Evolutionary conservation across 1,140 invertebrate genomes (phyloP).

Genomic region (Paracyclopina nana): DNA sequence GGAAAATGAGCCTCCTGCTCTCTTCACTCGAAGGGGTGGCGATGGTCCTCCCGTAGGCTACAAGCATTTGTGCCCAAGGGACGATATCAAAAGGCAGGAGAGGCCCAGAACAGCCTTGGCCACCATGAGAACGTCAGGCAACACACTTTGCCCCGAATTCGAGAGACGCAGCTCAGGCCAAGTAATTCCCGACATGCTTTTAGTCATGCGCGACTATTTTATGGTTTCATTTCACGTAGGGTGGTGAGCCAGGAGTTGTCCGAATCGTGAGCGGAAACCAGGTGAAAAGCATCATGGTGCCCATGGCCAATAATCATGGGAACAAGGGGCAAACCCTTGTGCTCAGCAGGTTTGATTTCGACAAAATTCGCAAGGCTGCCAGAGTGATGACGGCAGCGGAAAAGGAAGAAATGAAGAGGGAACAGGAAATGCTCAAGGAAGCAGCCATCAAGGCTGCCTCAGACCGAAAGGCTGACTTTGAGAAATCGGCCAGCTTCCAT

Average conservation of each 20-base stretch:
- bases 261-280: not conserved
- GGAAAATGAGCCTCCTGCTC: not conserved
- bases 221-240: no score
- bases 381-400: not conserved
- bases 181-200: no score
- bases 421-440: not conserved
- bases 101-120: conserved; percentile 1
- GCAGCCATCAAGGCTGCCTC: not conserved
- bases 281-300: not conserved
- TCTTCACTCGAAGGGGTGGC: no score
- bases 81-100: not conserved
- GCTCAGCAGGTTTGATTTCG: not conserved
- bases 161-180: no score
- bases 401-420: not conserved
- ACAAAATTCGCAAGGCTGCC: not conserved
- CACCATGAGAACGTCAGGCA: not conserved
- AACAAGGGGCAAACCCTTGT: not conserved
- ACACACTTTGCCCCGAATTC: not conserved
- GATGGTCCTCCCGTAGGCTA: no score
- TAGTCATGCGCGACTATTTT: no score
- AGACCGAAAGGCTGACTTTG: conserved; percentile 1
- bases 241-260: not conserved
- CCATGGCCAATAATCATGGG: not conserved
- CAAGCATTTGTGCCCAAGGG: no score
- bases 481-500: not conserved